Evolutionary conservation across 2,797 vertebrate species (phyloP).

Genomic region (Carcharodon carcharias): DNA sequence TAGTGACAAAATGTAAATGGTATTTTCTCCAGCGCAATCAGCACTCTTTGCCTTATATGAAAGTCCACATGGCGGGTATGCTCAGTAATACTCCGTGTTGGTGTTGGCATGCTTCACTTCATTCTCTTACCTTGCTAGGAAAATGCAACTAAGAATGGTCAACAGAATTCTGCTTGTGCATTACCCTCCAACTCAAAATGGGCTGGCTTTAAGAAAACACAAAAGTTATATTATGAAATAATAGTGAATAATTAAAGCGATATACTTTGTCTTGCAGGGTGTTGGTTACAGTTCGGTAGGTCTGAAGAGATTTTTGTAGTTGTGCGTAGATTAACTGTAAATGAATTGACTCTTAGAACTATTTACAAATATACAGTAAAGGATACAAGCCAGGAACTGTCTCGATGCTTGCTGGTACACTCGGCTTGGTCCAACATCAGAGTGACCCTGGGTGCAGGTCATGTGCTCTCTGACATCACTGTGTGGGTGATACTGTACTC

Average conservation of each 20-base stretch:
- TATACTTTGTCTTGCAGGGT: not conserved
- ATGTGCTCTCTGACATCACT: no score
- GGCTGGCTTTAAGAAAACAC: not conserved
- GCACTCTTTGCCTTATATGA: not conserved
- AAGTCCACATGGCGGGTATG: not conserved
- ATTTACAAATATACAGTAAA: no score
- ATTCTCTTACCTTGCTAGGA: not conserved
- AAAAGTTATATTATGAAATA: not conserved
- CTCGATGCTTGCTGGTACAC: no score
- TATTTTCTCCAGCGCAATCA: not conserved
- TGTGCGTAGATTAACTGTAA: no score
- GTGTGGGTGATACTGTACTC: no score
- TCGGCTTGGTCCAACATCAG: no score
- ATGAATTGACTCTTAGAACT: no score
- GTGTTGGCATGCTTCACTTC: not conserved
- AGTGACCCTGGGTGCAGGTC: no score
- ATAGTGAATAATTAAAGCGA: not conserved
- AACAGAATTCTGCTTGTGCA: not conserved
- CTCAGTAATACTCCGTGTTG: not conserved
- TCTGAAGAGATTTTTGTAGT: no score
- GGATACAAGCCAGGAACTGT: no score
- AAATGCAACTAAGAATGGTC: not conserved
- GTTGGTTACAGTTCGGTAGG: no score
- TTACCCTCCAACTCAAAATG: not conserved
- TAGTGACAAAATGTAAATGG: not conserved